phyloP scores from a whole-genome alignment of 1,140 invertebrate species.

The Aphaenogaster floridana region DNA sequence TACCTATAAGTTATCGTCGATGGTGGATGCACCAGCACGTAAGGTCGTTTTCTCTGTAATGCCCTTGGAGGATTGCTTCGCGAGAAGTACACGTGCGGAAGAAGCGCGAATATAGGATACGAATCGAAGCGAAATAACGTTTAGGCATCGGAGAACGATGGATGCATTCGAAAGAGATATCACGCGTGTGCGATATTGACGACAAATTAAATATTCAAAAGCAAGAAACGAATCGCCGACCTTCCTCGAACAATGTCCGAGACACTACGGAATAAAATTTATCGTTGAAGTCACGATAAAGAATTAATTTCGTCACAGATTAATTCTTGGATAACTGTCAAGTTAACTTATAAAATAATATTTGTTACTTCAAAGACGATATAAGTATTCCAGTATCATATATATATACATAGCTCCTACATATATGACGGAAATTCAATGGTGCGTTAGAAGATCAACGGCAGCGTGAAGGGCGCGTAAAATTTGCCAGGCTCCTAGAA shows the following conservation, averaged over 20 bases:
- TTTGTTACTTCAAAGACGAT: not conserved
- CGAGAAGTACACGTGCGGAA: constrained; percentile 9
- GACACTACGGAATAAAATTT: not conserved
- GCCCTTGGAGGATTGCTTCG: constrained; percentile 16
- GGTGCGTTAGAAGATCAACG: constrained; percentile 6
- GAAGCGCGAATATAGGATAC: not conserved
- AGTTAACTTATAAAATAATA: not conserved
- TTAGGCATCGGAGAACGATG: not conserved
- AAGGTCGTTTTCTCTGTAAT: constrained; percentile 31
- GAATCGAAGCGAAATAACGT: constrained; percentile 3
- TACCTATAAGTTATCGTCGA: constrained; percentile 67
- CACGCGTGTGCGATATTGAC: too few species aligned
- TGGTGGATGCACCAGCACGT: constrained; percentile 44
- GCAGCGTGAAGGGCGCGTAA: not conserved
- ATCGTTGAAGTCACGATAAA: not conserved
- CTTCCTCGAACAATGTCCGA: not conserved
- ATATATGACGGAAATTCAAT: not conserved
- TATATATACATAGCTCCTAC: not conserved
- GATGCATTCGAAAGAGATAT: not conserved
- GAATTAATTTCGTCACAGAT: not conserved
- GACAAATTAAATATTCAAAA: not conserved
- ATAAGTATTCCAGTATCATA: not conserved
- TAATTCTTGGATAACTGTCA: not conserved
- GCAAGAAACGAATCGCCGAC: not conserved
- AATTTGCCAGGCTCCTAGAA: constrained; percentile 35